Percentiles rank a stretch among this genome's conserved stretches.
Evolutionary conservation across 2,797 vertebrate genomes (phyloP).

Genomic region (Tragelaphus eurycerus): DNA sequence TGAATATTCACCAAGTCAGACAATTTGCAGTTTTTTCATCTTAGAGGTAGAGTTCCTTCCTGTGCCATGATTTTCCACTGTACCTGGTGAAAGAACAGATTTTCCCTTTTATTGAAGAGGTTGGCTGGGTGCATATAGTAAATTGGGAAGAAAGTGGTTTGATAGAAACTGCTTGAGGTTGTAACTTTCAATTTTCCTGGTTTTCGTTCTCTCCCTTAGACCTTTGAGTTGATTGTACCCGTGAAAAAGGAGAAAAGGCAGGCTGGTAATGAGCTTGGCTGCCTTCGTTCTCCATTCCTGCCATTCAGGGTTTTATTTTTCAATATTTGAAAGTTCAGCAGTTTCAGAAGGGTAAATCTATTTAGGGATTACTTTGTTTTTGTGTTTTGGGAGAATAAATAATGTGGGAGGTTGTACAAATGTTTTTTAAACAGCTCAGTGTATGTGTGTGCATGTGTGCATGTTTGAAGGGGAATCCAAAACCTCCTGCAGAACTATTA

Average conservation of each 20-base stretch:
- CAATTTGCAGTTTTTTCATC: background rate
- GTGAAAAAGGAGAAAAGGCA: background rate
- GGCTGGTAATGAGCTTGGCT: background rate
- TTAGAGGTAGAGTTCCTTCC: background rate
- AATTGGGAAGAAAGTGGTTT: slow-evolving; percentile 29
- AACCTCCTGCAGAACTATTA: background rate
- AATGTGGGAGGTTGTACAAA: background rate
- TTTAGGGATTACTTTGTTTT: slow-evolving; percentile 33
- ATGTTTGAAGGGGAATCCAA: background rate
- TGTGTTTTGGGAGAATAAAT: background rate
- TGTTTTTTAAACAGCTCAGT: background rate
- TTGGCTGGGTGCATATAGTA: background rate
- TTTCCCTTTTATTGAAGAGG: background rate
- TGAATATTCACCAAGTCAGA: background rate
- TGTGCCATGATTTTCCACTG: background rate
- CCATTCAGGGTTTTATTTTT: background rate
- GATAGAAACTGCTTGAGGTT: slow-evolving; percentile 14
- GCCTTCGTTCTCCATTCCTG: background rate
- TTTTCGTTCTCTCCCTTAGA: slow-evolving; percentile 24
- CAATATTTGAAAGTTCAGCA: slow-evolving; percentile 41
- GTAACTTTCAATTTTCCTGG: slow-evolving; percentile 42
- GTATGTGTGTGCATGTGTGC: background rate
- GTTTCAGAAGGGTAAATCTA: slow-evolving; percentile 9
- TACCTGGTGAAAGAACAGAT: background rate
- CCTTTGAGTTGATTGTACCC: slow-evolving; percentile 4